phyloP scores from a whole-genome alignment of 92 coral and sea anemone species.

The Porites evermanni region DNA sequence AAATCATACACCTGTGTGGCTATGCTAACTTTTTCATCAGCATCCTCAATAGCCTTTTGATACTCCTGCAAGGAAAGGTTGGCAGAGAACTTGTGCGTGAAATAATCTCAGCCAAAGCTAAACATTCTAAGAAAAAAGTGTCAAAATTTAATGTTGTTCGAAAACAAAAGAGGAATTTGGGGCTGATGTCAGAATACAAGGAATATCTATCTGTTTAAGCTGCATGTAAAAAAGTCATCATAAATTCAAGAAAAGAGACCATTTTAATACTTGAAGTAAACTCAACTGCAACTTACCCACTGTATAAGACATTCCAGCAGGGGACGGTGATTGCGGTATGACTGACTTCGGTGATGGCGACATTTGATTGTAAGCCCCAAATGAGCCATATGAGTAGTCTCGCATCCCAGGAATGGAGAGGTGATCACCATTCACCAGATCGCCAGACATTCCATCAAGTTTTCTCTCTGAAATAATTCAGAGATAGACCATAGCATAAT shows the following conservation, averaged over 20 bases:
- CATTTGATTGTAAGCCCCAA: constrained; percentile 84
- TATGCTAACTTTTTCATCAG: constrained; percentile 97
- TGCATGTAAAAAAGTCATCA: too few relatives aligned
- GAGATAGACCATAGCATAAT: not conserved
- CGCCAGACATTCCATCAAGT: constrained; percentile 80
- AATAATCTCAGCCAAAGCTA: too few relatives aligned
- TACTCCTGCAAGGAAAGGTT: constrained; percentile 73
- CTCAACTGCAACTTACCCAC: constrained; percentile 57
- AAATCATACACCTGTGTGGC: constrained; percentile 96
- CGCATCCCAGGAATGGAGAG: constrained; percentile 77
- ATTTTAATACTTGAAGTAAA: too few relatives aligned
- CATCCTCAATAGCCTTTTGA: constrained; percentile 96
- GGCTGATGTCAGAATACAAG: too few relatives aligned
- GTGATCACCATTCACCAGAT: constrained; percentile 93
- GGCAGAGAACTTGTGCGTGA: not conserved
- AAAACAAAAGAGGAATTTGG: too few relatives aligned
- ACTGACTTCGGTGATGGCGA: constrained; percentile 88
- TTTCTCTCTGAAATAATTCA: constrained; percentile 75
- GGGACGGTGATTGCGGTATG: constrained; percentile 82
- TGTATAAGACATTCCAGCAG: constrained; percentile 72
- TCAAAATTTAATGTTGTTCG: too few relatives aligned
- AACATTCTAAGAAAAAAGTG: too few relatives aligned
- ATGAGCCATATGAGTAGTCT: constrained; percentile 78
- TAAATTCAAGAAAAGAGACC: too few relatives aligned
- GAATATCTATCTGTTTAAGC: too few relatives aligned